Evolutionary conservation across 2,797 vertebrate genomes (phyloP).

Genomic region (Spinus olivaceus): DNA sequence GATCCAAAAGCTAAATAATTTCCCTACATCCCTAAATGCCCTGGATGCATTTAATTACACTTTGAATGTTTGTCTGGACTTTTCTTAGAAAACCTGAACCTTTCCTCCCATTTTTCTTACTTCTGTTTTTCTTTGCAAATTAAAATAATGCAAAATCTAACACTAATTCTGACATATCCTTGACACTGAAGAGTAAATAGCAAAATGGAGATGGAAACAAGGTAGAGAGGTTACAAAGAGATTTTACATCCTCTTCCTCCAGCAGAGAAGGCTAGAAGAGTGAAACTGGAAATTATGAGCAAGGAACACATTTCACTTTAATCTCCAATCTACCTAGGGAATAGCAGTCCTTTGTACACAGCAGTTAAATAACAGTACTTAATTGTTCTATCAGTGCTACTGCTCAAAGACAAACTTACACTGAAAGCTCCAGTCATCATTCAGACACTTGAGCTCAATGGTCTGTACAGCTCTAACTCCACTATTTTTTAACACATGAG

Average conservation of each 20-base stretch:
- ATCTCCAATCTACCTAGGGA: neutral
- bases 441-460: neutral
- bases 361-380: neutral
- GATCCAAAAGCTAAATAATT: neutral
- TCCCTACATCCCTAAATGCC: neutral
- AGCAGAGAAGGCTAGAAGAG: neutral
- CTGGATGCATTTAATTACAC: neutral
- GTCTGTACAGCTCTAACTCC: neutral
- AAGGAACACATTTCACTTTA: neutral
- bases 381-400: neutral
- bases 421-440: neutral
- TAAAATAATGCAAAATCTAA: neutral
- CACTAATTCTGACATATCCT: neutral
- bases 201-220: neutral
- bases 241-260: neutral
- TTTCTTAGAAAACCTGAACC: neutral
- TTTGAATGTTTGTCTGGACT: neutral
- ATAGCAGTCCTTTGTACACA: neutral
- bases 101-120: neutral
- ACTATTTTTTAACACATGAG: neutral
- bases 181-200: neutral
- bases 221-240: neutral
- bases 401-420: neutral
- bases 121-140: neutral
- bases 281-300: neutral